Base-by-base conservation (phyloP, 2,113 vertebrate species). In the Shinisaurus crocodilurus region DNA sequence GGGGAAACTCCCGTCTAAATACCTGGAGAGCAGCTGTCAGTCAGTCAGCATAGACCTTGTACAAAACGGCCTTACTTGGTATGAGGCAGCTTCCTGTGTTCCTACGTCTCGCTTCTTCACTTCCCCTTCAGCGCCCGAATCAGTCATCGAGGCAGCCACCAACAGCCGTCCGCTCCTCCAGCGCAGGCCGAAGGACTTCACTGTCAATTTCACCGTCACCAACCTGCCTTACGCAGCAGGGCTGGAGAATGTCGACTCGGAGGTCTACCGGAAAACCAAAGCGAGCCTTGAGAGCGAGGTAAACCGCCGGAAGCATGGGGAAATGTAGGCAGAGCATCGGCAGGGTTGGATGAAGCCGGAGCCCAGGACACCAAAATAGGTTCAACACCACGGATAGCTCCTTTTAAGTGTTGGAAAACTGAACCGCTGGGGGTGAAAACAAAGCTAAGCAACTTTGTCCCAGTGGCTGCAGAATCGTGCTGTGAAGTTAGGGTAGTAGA, bases 161-260 rank as follows among this genome's bases (percentile, higher is more conserved):
- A 43, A 91, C 3, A n/a, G 29, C 9, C 40, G 94, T 54, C 92
- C 94, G 0, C 89, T 79, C n/a, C n/a, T n/a, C 43, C 1, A 69
- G 1, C 74, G 94, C 54, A 48, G 6, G 2, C 29, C 25, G n/a
- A 86, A 95, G 90, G 83, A 77, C 65, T 95, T 97, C 0, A 63
- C 75, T 1, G 45, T 97, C 43, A 96, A 91, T 40, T 97, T 98
- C 92, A 97, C 12, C 3, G 92, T 97, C 93, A 97, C 95, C 92
- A 98, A 94, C 90, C 91, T 97, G 3, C 82, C 65, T 1, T 97
- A 95, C 81, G 92, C 91, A 0, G 74, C 88, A 10, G 92, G 94
- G 0, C 90, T 96, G 70, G 90, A 88, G 34, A 92, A 94, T 25
- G 85, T 94, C 70, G 65, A 45, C 8, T 95, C 96, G 1, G n/a